Evolutionary conservation across 2,888 invertebrate genomes (phyloP).

Genomic region (Deilephila elpenor): DNA sequence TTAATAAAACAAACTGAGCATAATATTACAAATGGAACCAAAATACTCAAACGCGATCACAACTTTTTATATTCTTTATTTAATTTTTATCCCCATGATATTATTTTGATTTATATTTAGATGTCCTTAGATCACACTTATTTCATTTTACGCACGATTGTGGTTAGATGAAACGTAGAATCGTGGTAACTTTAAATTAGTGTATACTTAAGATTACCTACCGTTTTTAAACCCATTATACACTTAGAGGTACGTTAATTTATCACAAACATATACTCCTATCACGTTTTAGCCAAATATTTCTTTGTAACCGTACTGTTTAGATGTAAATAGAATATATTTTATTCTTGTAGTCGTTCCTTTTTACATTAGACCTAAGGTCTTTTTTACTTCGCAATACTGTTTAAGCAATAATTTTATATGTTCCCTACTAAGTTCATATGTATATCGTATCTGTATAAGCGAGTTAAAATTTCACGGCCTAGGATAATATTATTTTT

Average conservation of each 20-base stretch:
- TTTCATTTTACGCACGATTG: conserved; percentile 8
- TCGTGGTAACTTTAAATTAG: conserved; percentile 40
- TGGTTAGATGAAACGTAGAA: conserved; percentile 2
- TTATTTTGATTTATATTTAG: conserved; percentile 50
- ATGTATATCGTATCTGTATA: conserved; percentile 41
- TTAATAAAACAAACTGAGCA: conserved; percentile 60
- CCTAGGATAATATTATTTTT: conserved; percentile 11
- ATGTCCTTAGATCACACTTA: neutral
- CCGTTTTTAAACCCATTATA: conserved; percentile 48
- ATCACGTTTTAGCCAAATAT: conserved; percentile 83
- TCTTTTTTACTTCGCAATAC: conserved; percentile 80
- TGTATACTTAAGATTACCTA: conserved; percentile 43
- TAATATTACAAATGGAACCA: conserved; percentile 64
- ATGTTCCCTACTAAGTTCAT: conserved; percentile 53
- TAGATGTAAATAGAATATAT: conserved; percentile 78
- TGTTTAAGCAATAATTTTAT: conserved; percentile 81
- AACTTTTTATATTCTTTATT: conserved; percentile 61
- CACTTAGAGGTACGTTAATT: conserved; percentile 63
- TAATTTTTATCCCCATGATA: conserved; percentile 45
- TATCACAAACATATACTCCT: conserved; percentile 67
- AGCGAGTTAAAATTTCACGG: conserved; percentile 31
- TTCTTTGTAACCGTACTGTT: conserved; percentile 72
- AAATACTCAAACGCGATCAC: conserved; percentile 79
- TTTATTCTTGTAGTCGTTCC: conserved; percentile 80
- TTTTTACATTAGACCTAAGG: conserved; percentile 77